Percentiles rank a stretch among this genome's conserved stretches.
Evolutionary conservation across 2,888 invertebrate genomes (phyloP).

Genomic region (Coelinius sp.): DNA sequence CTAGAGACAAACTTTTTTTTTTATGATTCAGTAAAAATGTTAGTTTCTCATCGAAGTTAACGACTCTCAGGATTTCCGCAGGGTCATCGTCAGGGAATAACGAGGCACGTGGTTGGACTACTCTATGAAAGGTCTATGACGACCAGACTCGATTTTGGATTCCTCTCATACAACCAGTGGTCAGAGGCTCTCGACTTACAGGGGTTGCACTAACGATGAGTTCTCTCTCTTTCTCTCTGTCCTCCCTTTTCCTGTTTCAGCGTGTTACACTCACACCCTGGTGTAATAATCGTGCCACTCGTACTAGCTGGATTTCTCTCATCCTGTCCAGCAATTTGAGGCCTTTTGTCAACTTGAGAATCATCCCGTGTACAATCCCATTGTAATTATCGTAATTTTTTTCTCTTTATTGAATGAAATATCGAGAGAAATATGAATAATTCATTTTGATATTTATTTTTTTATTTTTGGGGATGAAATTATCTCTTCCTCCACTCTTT

Average conservation of each 20-base stretch:
- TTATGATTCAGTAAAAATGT: neutral
- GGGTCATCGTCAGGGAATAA: slow-evolving; percentile 42
- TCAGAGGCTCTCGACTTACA: slow-evolving; percentile 34
- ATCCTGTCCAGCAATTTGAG: slow-evolving; percentile 38
- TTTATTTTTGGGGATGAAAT: no score
- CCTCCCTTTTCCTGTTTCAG: slow-evolving; percentile 20
- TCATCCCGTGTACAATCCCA: slow-evolving; percentile 41
- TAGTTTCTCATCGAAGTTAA: slow-evolving; percentile 16
- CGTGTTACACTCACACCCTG: slow-evolving; percentile 19
- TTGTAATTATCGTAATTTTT: neutral
- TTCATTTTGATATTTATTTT: no score
- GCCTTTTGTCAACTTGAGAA: slow-evolving; percentile 45
- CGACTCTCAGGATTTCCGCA: slow-evolving; percentile 37
- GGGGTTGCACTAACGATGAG: slow-evolving; percentile 31
- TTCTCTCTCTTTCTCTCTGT: slow-evolving; percentile 4
- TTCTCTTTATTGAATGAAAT: neutral
- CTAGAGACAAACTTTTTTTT: neutral
- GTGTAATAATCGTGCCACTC: slow-evolving; percentile 41
- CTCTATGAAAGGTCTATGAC: neutral
- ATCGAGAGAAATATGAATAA: no score
- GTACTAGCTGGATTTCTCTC: slow-evolving; percentile 18
- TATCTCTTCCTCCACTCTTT: no score
- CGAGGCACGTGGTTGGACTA: slow-evolving; percentile 38
- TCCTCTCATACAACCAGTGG: slow-evolving; percentile 33
- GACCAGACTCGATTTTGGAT: slow-evolving; percentile 39